Evolutionary conservation across 2,797 vertebrate species (phyloP).

Genomic region (Hypotaenidia philippensis): DNA sequence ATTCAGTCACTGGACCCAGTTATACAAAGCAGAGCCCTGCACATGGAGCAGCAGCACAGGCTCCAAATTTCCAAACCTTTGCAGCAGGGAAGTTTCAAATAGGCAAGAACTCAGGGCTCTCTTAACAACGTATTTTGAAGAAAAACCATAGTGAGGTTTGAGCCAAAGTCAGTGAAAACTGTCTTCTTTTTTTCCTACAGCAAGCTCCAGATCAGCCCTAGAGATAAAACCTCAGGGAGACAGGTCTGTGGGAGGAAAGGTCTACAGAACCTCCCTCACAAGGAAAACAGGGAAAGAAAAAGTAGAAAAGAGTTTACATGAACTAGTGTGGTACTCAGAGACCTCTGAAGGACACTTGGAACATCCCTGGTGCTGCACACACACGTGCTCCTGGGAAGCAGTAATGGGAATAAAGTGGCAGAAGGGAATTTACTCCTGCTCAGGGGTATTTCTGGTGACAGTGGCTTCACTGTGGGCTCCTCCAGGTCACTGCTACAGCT

Average conservation of each 20-base stretch:
- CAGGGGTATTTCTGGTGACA: not conserved
- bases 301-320: not conserved
- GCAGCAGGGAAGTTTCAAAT: not conserved
- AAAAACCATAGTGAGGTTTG: not conserved
- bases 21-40: not conserved
- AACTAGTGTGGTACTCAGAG: not conserved
- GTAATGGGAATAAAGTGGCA: not conserved
- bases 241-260: not conserved
- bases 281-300: not conserved
- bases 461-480: accelerated
- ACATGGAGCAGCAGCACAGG: not conserved
- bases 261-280: not conserved
- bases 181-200: not conserved
- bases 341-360: not conserved
- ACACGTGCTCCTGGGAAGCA: accelerated
- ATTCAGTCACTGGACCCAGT: not conserved
- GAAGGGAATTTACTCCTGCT: not conserved
- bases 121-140: not conserved
- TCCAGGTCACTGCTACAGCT: not conserved
- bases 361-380: not conserved
- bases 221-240: not conserved
- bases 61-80: not conserved
- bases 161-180: not conserved
- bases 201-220: not conserved
- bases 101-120: not conserved